phyloP scores from a whole-genome alignment of 2,113 vertebrate species.

The Anhinga rufa region DNA sequence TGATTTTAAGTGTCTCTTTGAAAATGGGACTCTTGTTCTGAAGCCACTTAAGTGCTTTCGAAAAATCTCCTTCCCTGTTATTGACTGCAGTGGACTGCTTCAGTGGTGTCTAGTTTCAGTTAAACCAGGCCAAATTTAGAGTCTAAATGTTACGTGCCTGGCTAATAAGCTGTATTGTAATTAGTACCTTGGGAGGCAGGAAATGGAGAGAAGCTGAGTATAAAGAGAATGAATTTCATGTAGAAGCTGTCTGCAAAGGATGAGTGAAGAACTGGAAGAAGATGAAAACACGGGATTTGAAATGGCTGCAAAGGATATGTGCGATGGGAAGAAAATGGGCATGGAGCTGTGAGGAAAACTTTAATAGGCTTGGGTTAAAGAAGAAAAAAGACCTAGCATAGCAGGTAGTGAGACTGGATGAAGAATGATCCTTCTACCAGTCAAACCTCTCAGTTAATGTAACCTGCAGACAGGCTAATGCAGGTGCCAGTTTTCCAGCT shows the following conservation, averaged over 20 bases:
- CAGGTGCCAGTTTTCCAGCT: background rate
- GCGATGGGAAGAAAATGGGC: background rate
- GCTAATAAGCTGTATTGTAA: conserved; percentile 22
- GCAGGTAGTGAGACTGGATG: background rate
- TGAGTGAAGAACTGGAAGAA: background rate
- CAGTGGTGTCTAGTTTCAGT: background rate
- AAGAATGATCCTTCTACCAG: background rate
- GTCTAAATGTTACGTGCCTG: background rate
- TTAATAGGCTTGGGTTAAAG: background rate
- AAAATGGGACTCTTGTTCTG: background rate
- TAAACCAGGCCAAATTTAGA: background rate
- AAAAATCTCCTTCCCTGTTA: background rate
- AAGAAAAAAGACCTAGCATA: background rate
- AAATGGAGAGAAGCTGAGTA: background rate
- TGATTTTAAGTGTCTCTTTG: background rate
- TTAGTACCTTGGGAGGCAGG: background rate
- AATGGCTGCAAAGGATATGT: background rate
- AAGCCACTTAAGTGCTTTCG: background rate
- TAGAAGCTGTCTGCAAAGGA: background rate
- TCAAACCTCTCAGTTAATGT: background rate
- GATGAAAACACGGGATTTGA: background rate
- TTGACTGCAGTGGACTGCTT: background rate
- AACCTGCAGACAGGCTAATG: background rate
- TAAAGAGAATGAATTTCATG: background rate
- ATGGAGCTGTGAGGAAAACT: background rate